These are phyloP conservation scores for Cepaea nemoralis DNA, from an alignment of 1,140 invertebrate species.

Conservation along the genomic window DNA sequence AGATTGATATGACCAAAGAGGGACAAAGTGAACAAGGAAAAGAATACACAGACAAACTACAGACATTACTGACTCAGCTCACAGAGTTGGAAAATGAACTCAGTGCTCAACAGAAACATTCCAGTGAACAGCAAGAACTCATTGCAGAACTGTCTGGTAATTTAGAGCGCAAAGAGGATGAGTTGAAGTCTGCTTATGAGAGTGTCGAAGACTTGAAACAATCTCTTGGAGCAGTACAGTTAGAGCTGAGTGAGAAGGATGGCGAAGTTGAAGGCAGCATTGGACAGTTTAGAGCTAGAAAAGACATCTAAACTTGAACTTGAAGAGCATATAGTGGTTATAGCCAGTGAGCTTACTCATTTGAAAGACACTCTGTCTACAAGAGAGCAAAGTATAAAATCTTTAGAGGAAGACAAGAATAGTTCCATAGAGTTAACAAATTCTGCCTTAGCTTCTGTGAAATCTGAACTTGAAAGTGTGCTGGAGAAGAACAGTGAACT, in stretches of 20 bases:
- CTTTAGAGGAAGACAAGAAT: background rate
- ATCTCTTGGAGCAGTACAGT: background rate
- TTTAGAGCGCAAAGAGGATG: constrained; percentile 6
- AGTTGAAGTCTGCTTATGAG: background rate
- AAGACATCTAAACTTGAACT: background rate
- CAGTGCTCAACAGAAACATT: constrained; percentile 42
- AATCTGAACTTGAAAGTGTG: constrained; percentile 9
- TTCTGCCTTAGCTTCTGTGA: background rate
- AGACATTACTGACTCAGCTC: constrained; percentile 51
- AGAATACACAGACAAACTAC: constrained; percentile 50
- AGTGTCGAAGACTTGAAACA: constrained; percentile 1
- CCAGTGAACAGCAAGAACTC: constrained; percentile 1
- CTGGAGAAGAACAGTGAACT: constrained; percentile 19
- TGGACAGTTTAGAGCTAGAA: background rate
- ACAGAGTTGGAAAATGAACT: constrained; percentile 56
- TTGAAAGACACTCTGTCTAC: background rate
- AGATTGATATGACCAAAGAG: constrained; percentile 48
- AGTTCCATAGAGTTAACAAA: background rate
- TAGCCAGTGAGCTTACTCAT: background rate
- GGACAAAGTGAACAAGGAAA: constrained; percentile 49
- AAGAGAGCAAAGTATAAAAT: background rate
- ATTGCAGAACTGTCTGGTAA: background rate
- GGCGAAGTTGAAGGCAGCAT: background rate
- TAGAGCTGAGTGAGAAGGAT: constrained; percentile 10
- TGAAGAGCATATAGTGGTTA: background rate